Conservation (phyloP, 1,140 invertebrate species). For the Meloidogyne chitwoodi region DNA sequence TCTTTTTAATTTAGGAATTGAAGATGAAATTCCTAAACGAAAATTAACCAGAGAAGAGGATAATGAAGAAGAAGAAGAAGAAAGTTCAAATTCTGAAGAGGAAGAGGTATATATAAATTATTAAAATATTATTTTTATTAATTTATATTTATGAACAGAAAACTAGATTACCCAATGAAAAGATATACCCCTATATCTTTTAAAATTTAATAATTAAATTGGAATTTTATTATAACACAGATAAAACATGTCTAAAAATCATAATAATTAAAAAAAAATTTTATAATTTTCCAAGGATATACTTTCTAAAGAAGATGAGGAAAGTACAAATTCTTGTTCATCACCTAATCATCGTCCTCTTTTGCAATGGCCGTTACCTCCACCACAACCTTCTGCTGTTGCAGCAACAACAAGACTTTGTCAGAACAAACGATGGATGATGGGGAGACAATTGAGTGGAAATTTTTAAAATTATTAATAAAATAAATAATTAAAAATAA, state of each 20-base stretch:
- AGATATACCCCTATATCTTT: too few species aligned
- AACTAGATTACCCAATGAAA: too few species aligned
- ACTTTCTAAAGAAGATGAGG: not conserved
- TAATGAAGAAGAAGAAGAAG: not conserved
- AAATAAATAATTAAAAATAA: too few species aligned
- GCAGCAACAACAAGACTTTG: not conserved
- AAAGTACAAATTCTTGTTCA: not conserved
- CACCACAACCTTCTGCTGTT: not conserved
- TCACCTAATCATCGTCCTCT: not conserved
- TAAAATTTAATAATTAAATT: too few species aligned
- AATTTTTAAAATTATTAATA: not conserved
- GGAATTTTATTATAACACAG: too few species aligned
- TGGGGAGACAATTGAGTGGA: not conserved
- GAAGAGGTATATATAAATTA: not conserved
- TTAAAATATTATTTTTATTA: too few species aligned
- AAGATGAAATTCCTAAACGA: not conserved
- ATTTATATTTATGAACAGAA: too few species aligned
- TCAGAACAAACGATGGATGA: not conserved
- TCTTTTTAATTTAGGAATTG: not conserved
- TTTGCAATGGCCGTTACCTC: not conserved
- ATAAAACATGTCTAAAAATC: too few species aligned
- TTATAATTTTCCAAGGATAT: not conserved
- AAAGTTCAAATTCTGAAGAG: not conserved
- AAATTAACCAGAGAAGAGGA: not conserved
- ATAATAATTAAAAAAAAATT: too few species aligned